A percentile compares a stretch with the other conserved stretches of the same genome.
These are phyloP conservation scores for Brachypterus glaber DNA, from an alignment of 2,888 invertebrate genomes.

Conservation along the genomic window DNA sequence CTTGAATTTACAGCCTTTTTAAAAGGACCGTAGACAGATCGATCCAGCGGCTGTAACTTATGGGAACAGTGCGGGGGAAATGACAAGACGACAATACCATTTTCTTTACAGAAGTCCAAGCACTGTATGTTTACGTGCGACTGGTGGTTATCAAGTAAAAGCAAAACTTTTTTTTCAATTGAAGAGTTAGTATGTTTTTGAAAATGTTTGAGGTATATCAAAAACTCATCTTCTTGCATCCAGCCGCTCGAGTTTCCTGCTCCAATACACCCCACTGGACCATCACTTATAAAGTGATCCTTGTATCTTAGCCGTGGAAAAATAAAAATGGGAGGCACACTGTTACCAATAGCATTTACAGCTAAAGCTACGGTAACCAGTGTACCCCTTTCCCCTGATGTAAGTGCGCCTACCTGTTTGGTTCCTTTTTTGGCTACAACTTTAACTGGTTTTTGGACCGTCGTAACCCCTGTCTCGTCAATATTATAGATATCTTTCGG, in stretches of 20 bases:
- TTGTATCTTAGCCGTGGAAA: slow-evolving; percentile 22
- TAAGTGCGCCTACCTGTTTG: slow-evolving; percentile 27
- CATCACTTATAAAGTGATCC: slow-evolving; percentile 11
- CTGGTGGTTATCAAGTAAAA: too few species aligned
- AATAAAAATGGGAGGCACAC: slow-evolving; percentile 29
- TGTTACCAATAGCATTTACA: slow-evolving; percentile 22
- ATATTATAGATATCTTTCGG: too few species aligned
- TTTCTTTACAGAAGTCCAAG: too few species aligned
- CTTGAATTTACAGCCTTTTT: slow-evolving; percentile 17
- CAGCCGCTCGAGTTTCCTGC: slow-evolving; percentile 19
- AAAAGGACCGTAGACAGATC: slow-evolving; percentile 18
- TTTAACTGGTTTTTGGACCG: too few species aligned
- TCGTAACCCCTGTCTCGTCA: too few species aligned
- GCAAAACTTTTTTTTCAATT: not conserved
- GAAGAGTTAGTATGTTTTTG: too few species aligned
- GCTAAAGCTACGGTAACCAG: slow-evolving; percentile 24
- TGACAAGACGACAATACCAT: too few species aligned
- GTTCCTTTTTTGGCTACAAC: too few species aligned
- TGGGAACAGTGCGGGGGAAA: too few species aligned
- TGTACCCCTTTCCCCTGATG: slow-evolving; percentile 26
- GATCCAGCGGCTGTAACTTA: slow-evolving; percentile 22
- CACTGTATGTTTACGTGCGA: too few species aligned
- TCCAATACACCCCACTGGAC: slow-evolving; percentile 15
- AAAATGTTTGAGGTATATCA: too few species aligned
- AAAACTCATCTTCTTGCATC: slow-evolving; percentile 18